Conservation (phyloP, 1,140 invertebrate species). For the Drosophila ambigua region DNA sequence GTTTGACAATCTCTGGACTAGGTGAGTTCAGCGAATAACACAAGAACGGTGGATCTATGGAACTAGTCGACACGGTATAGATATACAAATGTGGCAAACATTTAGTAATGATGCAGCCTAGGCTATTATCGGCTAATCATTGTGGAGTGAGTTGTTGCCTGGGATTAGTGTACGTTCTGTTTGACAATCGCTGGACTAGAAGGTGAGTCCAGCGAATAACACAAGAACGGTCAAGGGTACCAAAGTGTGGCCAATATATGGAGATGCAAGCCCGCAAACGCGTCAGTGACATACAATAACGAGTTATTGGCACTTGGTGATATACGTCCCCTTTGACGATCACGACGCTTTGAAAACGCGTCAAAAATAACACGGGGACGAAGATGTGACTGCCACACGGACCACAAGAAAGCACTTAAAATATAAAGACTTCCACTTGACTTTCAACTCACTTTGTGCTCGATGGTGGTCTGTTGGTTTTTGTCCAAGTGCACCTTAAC, state of each 20-base stretch:
- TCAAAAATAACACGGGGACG: slow-evolving; percentile 78
- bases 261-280: slow-evolving; percentile 66
- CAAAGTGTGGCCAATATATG: slow-evolving; percentile 74
- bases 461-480: slow-evolving; percentile 99
- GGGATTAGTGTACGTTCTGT: slow-evolving; percentile 60
- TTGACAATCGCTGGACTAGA: slow-evolving; percentile 66
- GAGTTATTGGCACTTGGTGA: slow-evolving; percentile 69
- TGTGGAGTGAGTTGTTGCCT: slow-evolving; percentile 36
- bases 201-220: slow-evolving; percentile 50
- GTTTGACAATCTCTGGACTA: slow-evolving; percentile 34
- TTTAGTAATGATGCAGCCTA: slow-evolving; percentile 40
- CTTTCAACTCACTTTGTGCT: slow-evolving; percentile 95
- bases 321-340: slow-evolving; percentile 76
- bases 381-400: slow-evolving; percentile 6
- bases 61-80: too few species aligned
- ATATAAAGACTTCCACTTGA: background rate
- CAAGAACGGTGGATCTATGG: slow-evolving; percentile 7
- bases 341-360: slow-evolving; percentile 46
- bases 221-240: slow-evolving; percentile 51
- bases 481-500: slow-evolving; percentile 99
- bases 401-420: slow-evolving; percentile 10
- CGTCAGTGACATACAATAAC: slow-evolving; percentile 69
- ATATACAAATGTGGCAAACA: slow-evolving; percentile 17
- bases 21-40: slow-evolving; percentile 27
- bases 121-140: slow-evolving; percentile 30